Percentiles rank a stretch among this genome's conserved stretches.
Evolutionary conservation across 2,888 invertebrate species (phyloP).

Genomic region (Tachina fera): DNA sequence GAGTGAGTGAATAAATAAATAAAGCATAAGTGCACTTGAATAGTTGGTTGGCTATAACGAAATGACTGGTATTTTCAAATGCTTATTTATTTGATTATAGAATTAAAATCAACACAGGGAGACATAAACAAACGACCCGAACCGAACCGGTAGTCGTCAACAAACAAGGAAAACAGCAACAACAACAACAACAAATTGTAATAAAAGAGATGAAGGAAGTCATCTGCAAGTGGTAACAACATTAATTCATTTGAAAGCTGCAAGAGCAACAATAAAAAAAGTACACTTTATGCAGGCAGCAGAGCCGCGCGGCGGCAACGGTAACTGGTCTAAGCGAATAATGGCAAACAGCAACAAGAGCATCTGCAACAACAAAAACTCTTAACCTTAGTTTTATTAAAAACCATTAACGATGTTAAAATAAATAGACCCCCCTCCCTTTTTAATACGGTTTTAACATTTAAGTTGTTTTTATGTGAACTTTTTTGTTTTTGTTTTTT

Average conservation of each 20-base stretch:
- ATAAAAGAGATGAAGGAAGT: conserved; percentile 45
- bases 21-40: neutral
- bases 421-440: conserved; percentile 26
- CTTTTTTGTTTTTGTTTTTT: neutral
- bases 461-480: neutral
- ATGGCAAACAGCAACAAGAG: conserved; percentile 24
- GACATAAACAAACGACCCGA: conserved; percentile 38
- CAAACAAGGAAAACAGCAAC: neutral
- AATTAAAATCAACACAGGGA: conserved; percentile 40
- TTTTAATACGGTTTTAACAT: conserved; percentile 15
- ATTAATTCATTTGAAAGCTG: conserved; percentile 44
- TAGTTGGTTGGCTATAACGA: conserved; percentile 15
- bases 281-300: conserved; percentile 1
- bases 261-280: neutral
- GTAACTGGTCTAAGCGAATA: conserved; percentile 43
- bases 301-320: neutral
- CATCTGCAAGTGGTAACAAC: conserved; percentile 58
- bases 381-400: conserved; percentile 39
- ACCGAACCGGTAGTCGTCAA: conserved; percentile 50
- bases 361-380: conserved; percentile 39
- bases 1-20: conserved; percentile 14
- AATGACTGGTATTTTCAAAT: conserved; percentile 58
- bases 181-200: neutral
- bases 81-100: conserved; percentile 67
- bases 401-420: conserved; percentile 41